phyloP scores from a whole-genome alignment of 2,113 vertebrate species.

The Benitochromis conjunctus region DNA sequence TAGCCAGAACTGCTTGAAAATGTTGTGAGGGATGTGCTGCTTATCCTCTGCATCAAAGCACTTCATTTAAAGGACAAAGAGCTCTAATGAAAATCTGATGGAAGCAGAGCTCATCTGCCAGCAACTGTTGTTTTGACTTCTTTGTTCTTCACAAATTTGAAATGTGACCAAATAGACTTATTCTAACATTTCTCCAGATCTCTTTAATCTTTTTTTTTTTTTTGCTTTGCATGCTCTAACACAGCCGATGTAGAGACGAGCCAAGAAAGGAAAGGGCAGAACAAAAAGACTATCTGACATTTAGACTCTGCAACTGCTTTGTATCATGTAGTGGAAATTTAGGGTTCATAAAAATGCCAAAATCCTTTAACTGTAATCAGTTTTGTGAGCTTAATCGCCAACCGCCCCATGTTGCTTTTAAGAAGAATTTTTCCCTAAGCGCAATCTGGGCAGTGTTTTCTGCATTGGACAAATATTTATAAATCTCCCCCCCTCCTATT shows the following conservation, averaged over 20 bases:
- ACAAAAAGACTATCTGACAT: conserved; percentile 21
- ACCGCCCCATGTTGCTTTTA: background rate
- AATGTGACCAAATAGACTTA: conserved; percentile 23
- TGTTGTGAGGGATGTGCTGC: conserved; percentile 23
- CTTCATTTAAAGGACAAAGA: conserved; percentile 54
- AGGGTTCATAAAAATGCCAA: background rate
- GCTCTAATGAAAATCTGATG: conserved; percentile 53
- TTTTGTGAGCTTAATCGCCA: background rate
- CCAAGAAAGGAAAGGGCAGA: background rate
- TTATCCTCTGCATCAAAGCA: conserved; percentile 48
- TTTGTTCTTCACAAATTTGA: conserved; percentile 26
- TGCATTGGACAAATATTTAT: background rate
- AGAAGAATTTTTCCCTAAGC: background rate
- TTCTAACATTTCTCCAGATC: conserved; percentile 41
- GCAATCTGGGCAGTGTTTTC: background rate
- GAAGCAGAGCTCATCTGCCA: conserved; percentile 31
- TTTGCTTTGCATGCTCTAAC: background rate
- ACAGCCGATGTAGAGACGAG: background rate
- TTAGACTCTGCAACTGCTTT: conserved; percentile 18
- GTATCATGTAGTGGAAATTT: conserved; percentile 10
- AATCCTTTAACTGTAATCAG: background rate
- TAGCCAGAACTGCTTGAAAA: conserved; percentile 26
- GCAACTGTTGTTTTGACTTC: conserved; percentile 13
- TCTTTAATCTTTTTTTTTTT: background rate
- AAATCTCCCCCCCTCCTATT: background rate